Evolutionary conservation across 2,888 invertebrate species (phyloP), one percentile per base, ranked within the genome.

Genomic region (Eupithecia dodoneata): DNA sequence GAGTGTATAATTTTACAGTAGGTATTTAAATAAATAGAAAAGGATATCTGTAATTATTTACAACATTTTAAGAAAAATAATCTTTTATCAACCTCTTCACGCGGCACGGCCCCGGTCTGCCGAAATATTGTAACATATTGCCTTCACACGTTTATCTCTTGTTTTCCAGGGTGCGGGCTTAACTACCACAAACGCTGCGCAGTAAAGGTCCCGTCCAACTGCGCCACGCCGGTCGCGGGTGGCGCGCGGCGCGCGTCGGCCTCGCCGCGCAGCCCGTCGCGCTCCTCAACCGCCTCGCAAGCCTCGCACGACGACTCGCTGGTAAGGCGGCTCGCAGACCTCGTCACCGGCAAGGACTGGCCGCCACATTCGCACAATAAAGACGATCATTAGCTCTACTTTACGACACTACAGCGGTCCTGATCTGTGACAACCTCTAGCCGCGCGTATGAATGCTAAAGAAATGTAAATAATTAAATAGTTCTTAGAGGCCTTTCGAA

Each of bases 141-240:
- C 30, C 30, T 30, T 30, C 30, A 30, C 9, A 18, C 9, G 18
- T 9, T 30, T 4, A 63, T 30, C 7, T 63, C 10, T 63, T n/a
- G 10, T 44, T 7, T 73, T 70, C 7, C 94, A 99, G 99, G 99
- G 83, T 99, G 99, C 96, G 98, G 99, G 15, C 97, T 98, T 89
- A 99, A 99, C 95, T 99, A 99, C 95, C 99, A 99, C 96, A 99
- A 99, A 93, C 96, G 99, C 72, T 99, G 98, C 92, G 98, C 98
- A 71, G 98, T 99, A 82, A 99, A 99, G 95, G 98, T 99, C 82
- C 99, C 99, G 72, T 99, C 99, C 90, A 99, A 99, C 96, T 99
- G 99, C 95, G 89, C 75, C 86, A 89, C 80, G 75, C 70, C 79
- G 65, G 79, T 79, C 78, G 94, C 88, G 59, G 76, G 78, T 18